Evolutionary conservation across 2,888 invertebrate species (phyloP).

Genomic region (Erebia epiphron): DNA sequence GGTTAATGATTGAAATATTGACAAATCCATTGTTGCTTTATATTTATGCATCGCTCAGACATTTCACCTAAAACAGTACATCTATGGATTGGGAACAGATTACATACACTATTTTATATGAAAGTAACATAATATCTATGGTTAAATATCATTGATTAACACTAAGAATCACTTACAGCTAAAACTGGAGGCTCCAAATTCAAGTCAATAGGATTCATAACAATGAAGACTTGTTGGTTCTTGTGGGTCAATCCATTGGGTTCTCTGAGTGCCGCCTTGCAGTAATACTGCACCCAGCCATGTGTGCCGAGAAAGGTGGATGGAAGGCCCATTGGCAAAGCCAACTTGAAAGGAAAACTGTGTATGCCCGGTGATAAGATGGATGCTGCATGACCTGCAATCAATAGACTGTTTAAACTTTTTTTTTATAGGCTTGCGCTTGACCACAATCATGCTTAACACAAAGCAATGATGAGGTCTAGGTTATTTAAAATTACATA

Average conservation of each 20-base stretch:
- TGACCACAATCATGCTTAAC: too few relatives aligned
- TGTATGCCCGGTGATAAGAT: conserved; percentile 95
- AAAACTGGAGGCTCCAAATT: conserved; percentile 94
- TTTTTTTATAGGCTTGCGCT: too few relatives aligned
- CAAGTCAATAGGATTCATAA: conserved; percentile 97
- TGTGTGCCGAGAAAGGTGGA: conserved; percentile 97
- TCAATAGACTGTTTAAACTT: not conserved
- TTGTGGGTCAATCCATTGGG: conserved; percentile 95
- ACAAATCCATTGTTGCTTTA: too few relatives aligned
- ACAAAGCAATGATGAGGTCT: too few relatives aligned
- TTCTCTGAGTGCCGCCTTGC: conserved; percentile 94
- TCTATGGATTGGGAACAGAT: too few relatives aligned
- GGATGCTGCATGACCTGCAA: conserved; percentile 90
- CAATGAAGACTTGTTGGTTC: conserved; percentile 98
- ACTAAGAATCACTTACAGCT: conserved; percentile 85
- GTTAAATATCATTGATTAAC: not conserved
- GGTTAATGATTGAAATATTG: too few relatives aligned
- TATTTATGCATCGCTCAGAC: too few relatives aligned
- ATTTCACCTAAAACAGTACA: too few relatives aligned
- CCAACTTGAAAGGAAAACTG: conserved; percentile 96
- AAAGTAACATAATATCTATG: too few relatives aligned
- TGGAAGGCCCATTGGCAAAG: conserved; percentile 93
- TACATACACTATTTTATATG: too few relatives aligned
- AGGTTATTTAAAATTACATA: too few relatives aligned
- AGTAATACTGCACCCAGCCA: conserved; percentile 97